Evolutionary conservation across 1,140 invertebrate genomes (phyloP).

Genomic region (Zaprionus ornatus): DNA sequence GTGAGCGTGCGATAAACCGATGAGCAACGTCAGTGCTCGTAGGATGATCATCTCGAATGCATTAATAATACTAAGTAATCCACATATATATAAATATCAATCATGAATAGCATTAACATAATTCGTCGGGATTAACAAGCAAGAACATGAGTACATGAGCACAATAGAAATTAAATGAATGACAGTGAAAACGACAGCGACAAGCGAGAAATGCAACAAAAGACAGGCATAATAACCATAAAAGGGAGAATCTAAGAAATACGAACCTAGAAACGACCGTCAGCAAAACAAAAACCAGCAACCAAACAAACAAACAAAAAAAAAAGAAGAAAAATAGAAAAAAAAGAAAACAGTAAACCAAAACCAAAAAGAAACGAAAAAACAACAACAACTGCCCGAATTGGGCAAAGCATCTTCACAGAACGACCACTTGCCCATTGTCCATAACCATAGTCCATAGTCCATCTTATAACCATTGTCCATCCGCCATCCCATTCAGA

Average conservation of each 20-base stretch:
- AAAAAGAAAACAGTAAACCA: constrained; percentile 9
- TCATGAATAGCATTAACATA: constrained; percentile 26
- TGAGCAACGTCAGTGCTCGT: background rate
- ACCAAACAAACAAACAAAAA: constrained; percentile 38
- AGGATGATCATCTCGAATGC: background rate
- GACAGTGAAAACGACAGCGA: constrained; percentile 31
- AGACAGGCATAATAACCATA: constrained; percentile 28
- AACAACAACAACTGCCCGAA: constrained; percentile 43
- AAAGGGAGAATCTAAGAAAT: constrained; percentile 5
- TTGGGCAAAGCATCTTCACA: constrained; percentile 38
- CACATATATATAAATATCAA: constrained; percentile 20
- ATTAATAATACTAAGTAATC: constrained; percentile 28
- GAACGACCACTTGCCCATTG: constrained; percentile 48
- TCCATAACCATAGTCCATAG: constrained; percentile 44
- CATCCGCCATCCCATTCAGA: constrained; percentile 63
- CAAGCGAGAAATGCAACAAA: constrained; percentile 36
- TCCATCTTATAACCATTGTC: constrained; percentile 70
- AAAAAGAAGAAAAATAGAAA: constrained; percentile 13
- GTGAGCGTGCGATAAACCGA: constrained; percentile 55
- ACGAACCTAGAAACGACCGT: constrained; percentile 31
- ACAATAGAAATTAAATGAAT: constrained; percentile 43
- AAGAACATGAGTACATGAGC: constrained; percentile 16
- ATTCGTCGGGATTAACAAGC: constrained; percentile 18
- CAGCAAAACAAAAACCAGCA: constrained; percentile 26
- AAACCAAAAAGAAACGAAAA: constrained; percentile 34